Evolutionary conservation across 1,140 invertebrate species (phyloP).

Genomic region (Brachionus rubens): DNA sequence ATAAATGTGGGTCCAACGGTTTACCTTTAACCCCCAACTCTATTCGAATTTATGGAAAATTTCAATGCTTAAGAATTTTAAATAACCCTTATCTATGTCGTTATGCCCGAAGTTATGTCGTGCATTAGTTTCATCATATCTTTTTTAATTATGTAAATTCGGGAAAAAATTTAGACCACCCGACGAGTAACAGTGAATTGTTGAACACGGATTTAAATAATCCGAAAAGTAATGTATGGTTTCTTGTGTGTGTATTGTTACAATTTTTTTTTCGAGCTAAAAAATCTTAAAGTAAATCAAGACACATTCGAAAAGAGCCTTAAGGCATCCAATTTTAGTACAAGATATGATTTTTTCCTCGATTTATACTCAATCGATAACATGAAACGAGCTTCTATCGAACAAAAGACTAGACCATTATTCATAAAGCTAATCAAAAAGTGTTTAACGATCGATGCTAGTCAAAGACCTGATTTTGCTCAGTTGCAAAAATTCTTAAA

Average conservation of each 20-base stretch:
- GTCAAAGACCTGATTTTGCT: constrained; percentile 47
- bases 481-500: not conserved
- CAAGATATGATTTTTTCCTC: constrained; percentile 6
- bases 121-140: constrained; percentile 44
- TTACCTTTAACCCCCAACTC: constrained; percentile 91
- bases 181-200: constrained; percentile 49
- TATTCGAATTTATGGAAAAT: constrained; percentile 82
- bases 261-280: constrained; percentile 65
- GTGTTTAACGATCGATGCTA: constrained; percentile 50
- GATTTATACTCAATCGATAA: constrained; percentile 12
- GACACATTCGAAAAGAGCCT: not conserved
- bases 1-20: constrained; percentile 90
- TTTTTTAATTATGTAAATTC: constrained; percentile 25
- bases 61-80: constrained; percentile 76
- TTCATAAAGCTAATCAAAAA: constrained; percentile 49
- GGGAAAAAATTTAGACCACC: not conserved
- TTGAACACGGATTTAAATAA: constrained; percentile 50
- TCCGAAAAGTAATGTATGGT: constrained; percentile 81
- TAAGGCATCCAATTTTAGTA: not conserved
- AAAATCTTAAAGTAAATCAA: not conserved
- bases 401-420: not conserved
- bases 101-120: constrained; percentile 66
- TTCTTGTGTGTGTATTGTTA: constrained; percentile 78
- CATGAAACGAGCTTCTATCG: not conserved
- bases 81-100: constrained; percentile 76